phyloP scores from a whole-genome alignment of 1,140 invertebrate species.

The Medauroidea extradentata region DNA sequence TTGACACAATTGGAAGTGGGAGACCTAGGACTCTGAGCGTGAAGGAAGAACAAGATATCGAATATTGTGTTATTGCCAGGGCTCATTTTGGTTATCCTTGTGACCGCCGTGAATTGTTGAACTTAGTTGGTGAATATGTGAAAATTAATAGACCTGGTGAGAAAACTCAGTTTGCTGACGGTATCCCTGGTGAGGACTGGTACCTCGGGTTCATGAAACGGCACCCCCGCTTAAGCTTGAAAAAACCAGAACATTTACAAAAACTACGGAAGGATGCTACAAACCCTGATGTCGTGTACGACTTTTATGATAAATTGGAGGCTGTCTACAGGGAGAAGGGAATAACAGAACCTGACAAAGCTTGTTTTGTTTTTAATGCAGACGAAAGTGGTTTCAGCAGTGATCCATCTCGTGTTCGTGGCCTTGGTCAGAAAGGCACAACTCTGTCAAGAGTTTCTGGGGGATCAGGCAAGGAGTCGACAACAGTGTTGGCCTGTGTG shows the following conservation, averaged over 20 bases:
- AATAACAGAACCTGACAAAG: neutral
- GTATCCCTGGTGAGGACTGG: neutral
- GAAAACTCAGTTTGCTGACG: too few relatives aligned
- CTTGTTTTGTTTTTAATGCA: neutral
- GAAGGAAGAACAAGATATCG: too few relatives aligned
- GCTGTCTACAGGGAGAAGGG: neutral
- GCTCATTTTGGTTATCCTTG: too few relatives aligned
- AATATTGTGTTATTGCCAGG: too few relatives aligned
- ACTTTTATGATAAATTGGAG: neutral
- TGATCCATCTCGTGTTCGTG: slow-evolving; percentile 5
- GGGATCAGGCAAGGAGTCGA: slow-evolving; percentile 30
- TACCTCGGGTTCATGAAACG: neutral
- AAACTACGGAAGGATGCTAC: neutral
- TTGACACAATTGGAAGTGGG: too few relatives aligned
- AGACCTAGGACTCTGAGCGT: too few relatives aligned
- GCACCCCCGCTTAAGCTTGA: neutral
- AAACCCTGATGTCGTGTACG: neutral
- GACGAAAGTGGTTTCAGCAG: neutral
- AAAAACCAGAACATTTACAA: neutral
- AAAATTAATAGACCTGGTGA: too few relatives aligned
- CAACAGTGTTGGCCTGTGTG: slow-evolving; percentile 31
- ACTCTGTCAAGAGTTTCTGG: slow-evolving; percentile 24
- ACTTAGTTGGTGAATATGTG: too few relatives aligned
- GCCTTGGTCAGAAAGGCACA: slow-evolving; percentile 29
- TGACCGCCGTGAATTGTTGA: too few relatives aligned